Percentiles rank a stretch among this genome's conserved stretches.
These are phyloP conservation scores for Pelobates cultripes DNA, from an alignment of 2,797 vertebrate genomes.

Conservation along the genomic window DNA sequence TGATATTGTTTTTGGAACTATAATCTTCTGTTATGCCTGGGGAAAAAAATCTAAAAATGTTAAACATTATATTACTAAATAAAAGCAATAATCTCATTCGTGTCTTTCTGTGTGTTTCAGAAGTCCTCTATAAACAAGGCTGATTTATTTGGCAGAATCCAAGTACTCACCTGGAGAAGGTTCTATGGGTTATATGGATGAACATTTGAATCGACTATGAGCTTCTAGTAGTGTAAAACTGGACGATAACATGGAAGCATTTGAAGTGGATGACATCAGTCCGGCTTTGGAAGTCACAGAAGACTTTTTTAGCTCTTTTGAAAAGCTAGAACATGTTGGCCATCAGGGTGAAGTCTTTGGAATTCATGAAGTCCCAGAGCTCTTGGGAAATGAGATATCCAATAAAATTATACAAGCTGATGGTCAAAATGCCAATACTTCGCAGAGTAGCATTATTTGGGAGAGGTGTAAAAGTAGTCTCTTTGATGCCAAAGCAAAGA, in stretches of 20 bases:
- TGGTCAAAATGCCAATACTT: constrained; percentile 63
- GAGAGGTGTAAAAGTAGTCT: constrained; percentile 74
- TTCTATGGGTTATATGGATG: neutral
- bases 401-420: constrained; percentile 67
- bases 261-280: constrained; percentile 91
- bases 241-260: constrained; percentile 87
- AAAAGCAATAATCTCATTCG: neutral
- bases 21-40: neutral
- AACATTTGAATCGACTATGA: neutral
- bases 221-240: neutral
- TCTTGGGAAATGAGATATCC: constrained; percentile 71
- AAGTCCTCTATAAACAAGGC: neutral
- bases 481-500: constrained; percentile 75
- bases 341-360: constrained; percentile 75
- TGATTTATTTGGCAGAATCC: neutral
- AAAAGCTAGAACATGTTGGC: constrained; percentile 77
- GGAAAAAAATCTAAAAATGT: neutral
- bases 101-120: neutral
- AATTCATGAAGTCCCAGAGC: constrained; percentile 75
- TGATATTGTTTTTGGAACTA: neutral
- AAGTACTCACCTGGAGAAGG: neutral
- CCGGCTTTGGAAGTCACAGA: constrained; percentile 96
- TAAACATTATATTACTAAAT: neutral
- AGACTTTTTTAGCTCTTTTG: constrained; percentile 90
- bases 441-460: constrained; percentile 70